Percentiles rank a stretch among this genome's conserved stretches.
These are phyloP conservation scores for Squalus acanthias DNA, from an alignment of 2,797 vertebrate species.

Conservation along the genomic window DNA sequence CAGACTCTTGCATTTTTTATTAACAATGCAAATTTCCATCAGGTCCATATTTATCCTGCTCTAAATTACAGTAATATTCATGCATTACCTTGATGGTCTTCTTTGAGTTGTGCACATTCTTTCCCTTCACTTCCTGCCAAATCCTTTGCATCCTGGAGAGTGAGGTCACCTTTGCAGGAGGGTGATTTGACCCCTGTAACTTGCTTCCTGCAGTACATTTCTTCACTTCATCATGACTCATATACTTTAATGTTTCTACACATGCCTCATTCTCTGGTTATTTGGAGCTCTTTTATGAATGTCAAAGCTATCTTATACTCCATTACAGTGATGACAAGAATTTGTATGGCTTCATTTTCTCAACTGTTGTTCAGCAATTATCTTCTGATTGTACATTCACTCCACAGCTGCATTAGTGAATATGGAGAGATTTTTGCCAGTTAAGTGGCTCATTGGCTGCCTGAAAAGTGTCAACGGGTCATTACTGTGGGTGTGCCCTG, in stretches of 20 bases:
- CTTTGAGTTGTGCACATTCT: not conserved
- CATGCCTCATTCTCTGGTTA: not conserved
- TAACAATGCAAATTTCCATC: not conserved
- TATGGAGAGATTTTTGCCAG: not conserved
- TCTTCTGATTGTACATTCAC: not conserved
- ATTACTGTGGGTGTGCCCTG: not conserved
- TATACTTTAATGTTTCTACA: not conserved
- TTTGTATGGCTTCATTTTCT: not conserved
- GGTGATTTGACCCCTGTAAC: not conserved
- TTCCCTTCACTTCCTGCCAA: conserved; percentile 15
- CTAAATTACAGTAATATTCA: not conserved
- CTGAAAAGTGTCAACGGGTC: not conserved
- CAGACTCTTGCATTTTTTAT: not conserved
- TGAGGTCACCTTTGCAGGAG: not conserved
- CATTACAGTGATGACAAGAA: not conserved
- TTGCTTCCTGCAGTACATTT: not conserved
- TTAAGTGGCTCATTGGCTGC: not conserved
- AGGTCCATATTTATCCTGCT: not conserved
- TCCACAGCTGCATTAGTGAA: not conserved
- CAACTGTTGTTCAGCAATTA: not conserved
- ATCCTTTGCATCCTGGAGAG: not conserved
- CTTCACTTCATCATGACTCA: not conserved
- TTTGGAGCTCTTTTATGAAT: not conserved
- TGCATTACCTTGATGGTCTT: not conserved
- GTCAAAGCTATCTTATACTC: not conserved